phyloP scores from a whole-genome alignment of 2,888 invertebrate species.

The Drosophila paramelanica region DNA sequence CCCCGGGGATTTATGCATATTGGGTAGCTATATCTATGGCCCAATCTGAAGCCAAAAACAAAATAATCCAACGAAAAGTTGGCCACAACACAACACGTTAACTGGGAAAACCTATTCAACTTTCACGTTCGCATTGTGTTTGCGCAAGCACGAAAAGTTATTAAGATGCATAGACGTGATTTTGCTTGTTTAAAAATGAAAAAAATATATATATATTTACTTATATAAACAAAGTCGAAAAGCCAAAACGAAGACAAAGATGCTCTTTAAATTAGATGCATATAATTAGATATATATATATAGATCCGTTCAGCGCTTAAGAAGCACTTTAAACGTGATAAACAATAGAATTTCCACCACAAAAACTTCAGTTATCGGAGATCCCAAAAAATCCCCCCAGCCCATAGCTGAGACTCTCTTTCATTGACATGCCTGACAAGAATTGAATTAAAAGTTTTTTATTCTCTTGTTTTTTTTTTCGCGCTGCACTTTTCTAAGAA shows the following conservation, averaged over 20 bases:
- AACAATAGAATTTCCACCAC: slow-evolving; percentile 51
- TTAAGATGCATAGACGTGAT: slow-evolving; percentile 76
- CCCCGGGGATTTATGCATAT: slow-evolving; percentile 57
- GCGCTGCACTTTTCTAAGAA: slow-evolving; percentile 17
- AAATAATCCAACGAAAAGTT: slow-evolving; percentile 15
- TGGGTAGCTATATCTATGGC: slow-evolving; percentile 20
- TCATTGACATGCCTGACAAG: slow-evolving; percentile 75
- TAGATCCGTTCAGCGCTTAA: slow-evolving; percentile 28
- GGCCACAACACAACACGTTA: slow-evolving; percentile 36
- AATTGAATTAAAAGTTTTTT: slow-evolving; percentile 78
- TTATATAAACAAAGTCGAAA: neutral
- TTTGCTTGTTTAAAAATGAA: slow-evolving; percentile 64
- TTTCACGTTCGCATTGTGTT: slow-evolving; percentile 76
- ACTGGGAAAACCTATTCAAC: slow-evolving; percentile 67
- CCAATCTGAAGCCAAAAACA: slow-evolving; percentile 15
- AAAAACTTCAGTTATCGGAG: too few species aligned
- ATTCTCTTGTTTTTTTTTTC: neutral
- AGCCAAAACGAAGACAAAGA: slow-evolving; percentile 12
- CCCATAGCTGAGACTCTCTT: slow-evolving; percentile 3
- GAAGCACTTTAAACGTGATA: slow-evolving; percentile 50
- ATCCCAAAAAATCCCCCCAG: neutral
- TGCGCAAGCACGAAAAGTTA: slow-evolving; percentile 76
- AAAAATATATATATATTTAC: neutral
- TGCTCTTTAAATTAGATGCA: slow-evolving; percentile 4
- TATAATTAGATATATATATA: neutral